Base-by-base conservation (phyloP, 2,113 vertebrate genomes). In the Ageneiosus marmoratus region DNA sequence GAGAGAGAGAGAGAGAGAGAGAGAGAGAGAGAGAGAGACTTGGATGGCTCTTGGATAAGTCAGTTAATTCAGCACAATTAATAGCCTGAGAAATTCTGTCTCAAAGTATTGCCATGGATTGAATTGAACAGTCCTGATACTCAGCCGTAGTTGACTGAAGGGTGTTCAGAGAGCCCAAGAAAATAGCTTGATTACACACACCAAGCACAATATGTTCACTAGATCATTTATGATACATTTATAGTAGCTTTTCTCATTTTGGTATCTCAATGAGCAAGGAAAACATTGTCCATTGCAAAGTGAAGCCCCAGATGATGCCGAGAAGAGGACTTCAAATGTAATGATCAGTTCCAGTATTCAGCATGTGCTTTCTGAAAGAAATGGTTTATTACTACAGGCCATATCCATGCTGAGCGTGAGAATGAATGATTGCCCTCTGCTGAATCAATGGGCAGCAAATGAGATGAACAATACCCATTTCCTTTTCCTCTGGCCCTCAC, bases 81-180 rank as follows among this genome's bases (percentile, higher is more conserved):
- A 91, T 89, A 91, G 91, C 90, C 90, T 91, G 89, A 90, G 85
- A 91, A 88, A 90, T 84, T 89, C 83, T 90, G 90, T 91, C 89
- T 89, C 88, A 88, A 90, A 89, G 89, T 88, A 91, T 89, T 88
- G 86, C 88, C 74, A 88, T 84, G 55, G 75, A 85, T 73, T 69
- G 3, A 80, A 32, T 27, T 75, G 58, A 60, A 16, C 37, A 22
- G 60, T 32, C 58, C 44, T 79, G 41, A 79, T 78, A 29, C 27
- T 22, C 77, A 65, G 46, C 20, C 1, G 1, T 34, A 29, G 9
- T 20, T 63, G 46, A 62, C 16, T 48, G 16, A 60, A 29, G 7
- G 4, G 60, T 48, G 22, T 24, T 72, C 11, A 72, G 37, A 72
- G 69, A 72, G 74, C 51, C 58, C 63, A 53, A 76, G 60, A 69